Percentiles rank a stretch among this genome's conserved stretches.
These are phyloP conservation scores for Gymnocheta viridis DNA, from an alignment of 2,888 invertebrate genomes.

Conservation along the genomic window DNA sequence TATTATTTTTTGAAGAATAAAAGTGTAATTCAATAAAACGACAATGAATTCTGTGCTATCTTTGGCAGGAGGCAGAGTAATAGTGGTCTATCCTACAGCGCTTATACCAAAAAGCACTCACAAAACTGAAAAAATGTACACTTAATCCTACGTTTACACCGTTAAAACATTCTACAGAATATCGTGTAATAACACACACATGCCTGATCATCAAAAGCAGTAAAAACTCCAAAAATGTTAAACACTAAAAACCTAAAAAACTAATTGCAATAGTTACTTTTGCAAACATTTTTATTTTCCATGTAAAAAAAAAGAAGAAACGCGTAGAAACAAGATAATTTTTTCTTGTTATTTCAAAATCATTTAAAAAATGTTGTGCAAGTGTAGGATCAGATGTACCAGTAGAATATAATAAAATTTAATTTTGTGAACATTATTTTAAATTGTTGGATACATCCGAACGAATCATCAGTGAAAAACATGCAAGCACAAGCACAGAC, in stretches of 20 bases:
- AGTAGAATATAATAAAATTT: constrained; percentile 44
- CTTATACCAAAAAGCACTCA: not conserved
- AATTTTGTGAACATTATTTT: constrained; percentile 58
- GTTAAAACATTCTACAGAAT: too few relatives aligned
- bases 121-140: not conserved
- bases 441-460: constrained; percentile 25
- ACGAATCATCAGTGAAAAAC: not conserved
- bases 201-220: too few relatives aligned
- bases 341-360: too few relatives aligned
- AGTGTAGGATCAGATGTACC: too few relatives aligned
- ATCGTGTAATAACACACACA: too few relatives aligned
- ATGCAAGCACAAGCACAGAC: not conserved
- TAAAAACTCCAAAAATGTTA: too few relatives aligned
- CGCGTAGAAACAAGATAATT: too few relatives aligned
- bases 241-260: too few relatives aligned
- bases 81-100: not conserved
- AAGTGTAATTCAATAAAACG: constrained; percentile 36
- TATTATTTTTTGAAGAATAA: not conserved
- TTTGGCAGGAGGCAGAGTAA: not conserved
- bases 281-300: too few relatives aligned
- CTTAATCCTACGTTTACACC: not conserved
- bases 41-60: not conserved
- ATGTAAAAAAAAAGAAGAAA: too few relatives aligned
- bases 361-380: too few relatives aligned
- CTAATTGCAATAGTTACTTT: too few relatives aligned